Base-by-base conservation (phyloP, 2,888 invertebrate species). In the Drosophila parthenogenetica region DNA sequence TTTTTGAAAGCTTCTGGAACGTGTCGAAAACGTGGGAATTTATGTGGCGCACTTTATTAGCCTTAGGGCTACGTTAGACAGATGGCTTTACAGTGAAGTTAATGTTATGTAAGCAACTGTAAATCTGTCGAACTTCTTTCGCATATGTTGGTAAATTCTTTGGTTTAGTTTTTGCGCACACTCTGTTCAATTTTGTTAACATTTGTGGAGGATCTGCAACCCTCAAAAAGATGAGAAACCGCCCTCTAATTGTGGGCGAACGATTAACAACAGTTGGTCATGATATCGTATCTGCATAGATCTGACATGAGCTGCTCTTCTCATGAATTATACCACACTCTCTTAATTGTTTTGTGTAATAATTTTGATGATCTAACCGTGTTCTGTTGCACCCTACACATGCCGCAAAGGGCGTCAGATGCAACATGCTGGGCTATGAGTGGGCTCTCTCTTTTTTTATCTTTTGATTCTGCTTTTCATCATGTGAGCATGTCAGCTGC, bases 251-350 rank as follows among this genome's bases (percentile, higher is more conserved):
- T 75, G 32, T 39, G 17, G 62, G 61, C 49, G 48, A 63, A 39
- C 29, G 50, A 43, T 66, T 54, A 48, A 45, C 69, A 76, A 74
- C 88, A 81, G 88, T 82, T 83, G 82, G 71, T n/a, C 29, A 37
- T 46, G 17, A 35, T 45, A 61, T 49, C 35, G 43, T 59, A 69
- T 43, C 65, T 55, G 8, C 16, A 39, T 8, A 17, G 46, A 75
- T 75, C 71, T 57, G 83, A 73, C 63, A 43, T 57, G 68, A 75
- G 86, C 67, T 61, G 61, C 48, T 68, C 66, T 74, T 58, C 57
- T 55, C 58, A 55, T 81, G 64, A 82, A 67, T 73, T 81, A 77
- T 82, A 67, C 71, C 86, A 85, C 86, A 82, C 77, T 85, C 74
- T 72, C n/a, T 54, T 71, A 66, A 86, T 83, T 68, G 71, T 67